Evolutionary conservation across 2,113 vertebrate species (phyloP), one percentile per base, ranked within the genome.

Genomic region (Chiloscyllium plagiosum): DNA sequence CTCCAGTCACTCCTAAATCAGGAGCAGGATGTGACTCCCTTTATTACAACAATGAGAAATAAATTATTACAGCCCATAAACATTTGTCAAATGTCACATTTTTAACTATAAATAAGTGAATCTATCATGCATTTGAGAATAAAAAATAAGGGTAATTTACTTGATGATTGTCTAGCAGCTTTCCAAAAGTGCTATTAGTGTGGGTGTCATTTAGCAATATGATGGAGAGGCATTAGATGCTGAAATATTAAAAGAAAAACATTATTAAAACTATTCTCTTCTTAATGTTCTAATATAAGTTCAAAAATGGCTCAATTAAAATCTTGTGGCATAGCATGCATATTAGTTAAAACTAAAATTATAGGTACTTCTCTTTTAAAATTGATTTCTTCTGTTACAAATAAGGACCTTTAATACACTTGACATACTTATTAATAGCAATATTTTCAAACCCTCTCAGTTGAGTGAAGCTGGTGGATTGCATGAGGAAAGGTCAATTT

Each of bases 371-470:
- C 69, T 33, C 68, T 72, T 72, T 95, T 52, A 50, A 72, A 95
- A 95, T 95, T 95, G 69, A 76, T 95, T 95, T 95, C 69, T 95
- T 95, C 94, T 72, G 69, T 42, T 33, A 52, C 22, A 52, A 95
- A 95, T 69, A 95, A 26, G 72, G 68, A 72, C 94, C 94, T 72
- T 72, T 95, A 95, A 95, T 95, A 95, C 94, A 72, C 66, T 72
- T 95, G 68, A 70, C 42, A 95, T 72, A 52, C 15, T 95, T 95
- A 95, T 95, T 95, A 95, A 72, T 95, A 95, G 68, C 94, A 76
- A 37, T 20, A 95, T 29, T 69, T 76, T 95, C 93, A 95, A 95
- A 42, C 24, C 52, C n/a, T 72, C 69, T 72, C 94, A 52, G 42
- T 95, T 20, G 69, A 95, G 68, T 95, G 69, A 95, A 76, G 22